Evolutionary conservation across 2,797 vertebrate species (phyloP).

Genomic region (Gobio occitaniae): DNA sequence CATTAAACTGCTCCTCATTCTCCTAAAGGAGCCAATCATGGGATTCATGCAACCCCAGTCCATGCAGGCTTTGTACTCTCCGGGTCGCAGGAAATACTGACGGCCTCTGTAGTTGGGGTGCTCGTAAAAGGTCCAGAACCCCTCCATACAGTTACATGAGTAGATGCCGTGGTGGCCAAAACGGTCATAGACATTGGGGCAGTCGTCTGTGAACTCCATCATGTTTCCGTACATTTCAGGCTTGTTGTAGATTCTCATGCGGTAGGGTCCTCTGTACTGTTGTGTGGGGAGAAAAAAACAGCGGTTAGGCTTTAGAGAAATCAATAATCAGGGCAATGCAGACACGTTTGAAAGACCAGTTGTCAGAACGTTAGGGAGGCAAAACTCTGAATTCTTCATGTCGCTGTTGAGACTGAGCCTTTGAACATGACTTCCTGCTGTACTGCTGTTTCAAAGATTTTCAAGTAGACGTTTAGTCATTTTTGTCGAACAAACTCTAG

Average conservation of each 20-base stretch:
- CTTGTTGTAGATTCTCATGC: slow-evolving; percentile 79
- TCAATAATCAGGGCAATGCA: slow-evolving; percentile 7
- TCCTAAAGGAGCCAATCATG: slow-evolving; percentile 81
- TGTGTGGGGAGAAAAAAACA: slow-evolving; percentile 55
- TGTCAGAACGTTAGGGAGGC: slow-evolving; percentile 28
- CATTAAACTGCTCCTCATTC: slow-evolving; percentile 74
- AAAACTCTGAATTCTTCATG: slow-evolving; percentile 40
- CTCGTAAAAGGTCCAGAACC: slow-evolving; percentile 83
- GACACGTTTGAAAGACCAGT: slow-evolving; percentile 17
- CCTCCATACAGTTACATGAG: slow-evolving; percentile 79
- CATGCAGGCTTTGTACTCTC: slow-evolving; percentile 76
- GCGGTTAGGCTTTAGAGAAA: slow-evolving; percentile 59
- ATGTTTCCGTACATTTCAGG: slow-evolving; percentile 77
- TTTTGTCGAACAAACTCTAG: slow-evolving; percentile 56
- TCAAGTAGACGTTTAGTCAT: slow-evolving; percentile 57
- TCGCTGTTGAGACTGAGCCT: slow-evolving; percentile 36
- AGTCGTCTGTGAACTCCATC: slow-evolving; percentile 84
- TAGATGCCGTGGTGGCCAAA: slow-evolving; percentile 77
- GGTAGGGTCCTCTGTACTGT: slow-evolving; percentile 80
- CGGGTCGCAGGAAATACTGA: slow-evolving; percentile 80
- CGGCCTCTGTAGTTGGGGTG: slow-evolving; percentile 82
- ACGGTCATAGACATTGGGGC: slow-evolving; percentile 76
- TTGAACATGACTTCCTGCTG: slow-evolving; percentile 49
- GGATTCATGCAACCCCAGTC: slow-evolving; percentile 81
- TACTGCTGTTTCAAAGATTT: slow-evolving; percentile 51